Percentiles rank a stretch among this genome's conserved stretches.
These are phyloP conservation scores for Anastrepha obliqua DNA, from an alignment of 1,140 invertebrate genomes.

Conservation along the genomic window DNA sequence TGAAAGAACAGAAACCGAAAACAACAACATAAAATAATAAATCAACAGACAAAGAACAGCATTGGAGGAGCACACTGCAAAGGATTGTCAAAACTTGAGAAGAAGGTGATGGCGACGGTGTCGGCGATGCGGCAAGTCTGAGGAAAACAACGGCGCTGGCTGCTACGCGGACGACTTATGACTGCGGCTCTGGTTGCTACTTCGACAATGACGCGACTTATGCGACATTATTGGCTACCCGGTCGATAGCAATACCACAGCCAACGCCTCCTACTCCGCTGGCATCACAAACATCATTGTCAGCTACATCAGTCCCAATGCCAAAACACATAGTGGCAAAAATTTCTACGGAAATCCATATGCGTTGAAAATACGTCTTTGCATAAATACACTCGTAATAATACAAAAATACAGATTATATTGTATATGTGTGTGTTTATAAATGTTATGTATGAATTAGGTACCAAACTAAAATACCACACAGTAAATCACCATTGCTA, in stretches of 20 bases:
- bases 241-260: neutral
- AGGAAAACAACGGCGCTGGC: slow-evolving; percentile 43
- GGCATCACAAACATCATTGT: slow-evolving; percentile 40
- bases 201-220: slow-evolving; percentile 28
- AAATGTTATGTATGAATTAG: neutral
- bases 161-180: slow-evolving; percentile 18
- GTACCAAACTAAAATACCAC: slow-evolving; percentile 21
- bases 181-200: neutral
- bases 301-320: slow-evolving; percentile 4
- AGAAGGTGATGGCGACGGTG: neutral
- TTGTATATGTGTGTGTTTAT: neutral
- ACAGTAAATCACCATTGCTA: no score
- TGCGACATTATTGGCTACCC: slow-evolving; percentile 16
- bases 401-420: slow-evolving; percentile 33
- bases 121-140: neutral
- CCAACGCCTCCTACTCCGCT: slow-evolving; percentile 41
- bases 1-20: slow-evolving; percentile 32
- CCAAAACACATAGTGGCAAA: slow-evolving; percentile 46
- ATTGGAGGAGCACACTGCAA: slow-evolving; percentile 31
- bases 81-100: slow-evolving; percentile 6
- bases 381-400: slow-evolving; percentile 42
- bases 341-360: slow-evolving; percentile 51
- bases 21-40: slow-evolving; percentile 26
- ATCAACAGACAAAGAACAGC: slow-evolving; percentile 15
- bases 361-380: slow-evolving; percentile 34